phyloP scores from a whole-genome alignment of 2,113 vertebrate genomes.

The Embiotoca jacksoni region DNA sequence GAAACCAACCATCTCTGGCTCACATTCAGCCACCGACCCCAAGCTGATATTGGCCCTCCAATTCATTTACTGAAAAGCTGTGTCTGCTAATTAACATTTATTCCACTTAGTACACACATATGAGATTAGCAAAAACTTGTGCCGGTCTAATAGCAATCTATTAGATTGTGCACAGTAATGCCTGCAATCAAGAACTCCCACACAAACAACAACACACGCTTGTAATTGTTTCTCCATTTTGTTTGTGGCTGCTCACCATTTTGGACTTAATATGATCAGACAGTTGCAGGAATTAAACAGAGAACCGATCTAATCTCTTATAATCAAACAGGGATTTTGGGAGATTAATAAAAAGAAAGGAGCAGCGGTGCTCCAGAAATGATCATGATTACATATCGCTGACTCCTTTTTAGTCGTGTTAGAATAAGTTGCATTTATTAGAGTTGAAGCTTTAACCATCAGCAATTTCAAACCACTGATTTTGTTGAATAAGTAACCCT shows the following conservation, averaged over 20 bases:
- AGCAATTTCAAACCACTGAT: too few species aligned
- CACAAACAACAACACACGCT: too few species aligned
- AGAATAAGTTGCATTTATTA: not conserved
- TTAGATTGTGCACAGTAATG: too few species aligned
- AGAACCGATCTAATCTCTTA: slow-evolving; percentile 27
- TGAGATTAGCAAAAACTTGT: not conserved
- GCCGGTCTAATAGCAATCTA: too few species aligned
- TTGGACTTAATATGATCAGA: slow-evolving; percentile 9
- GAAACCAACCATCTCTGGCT: not conserved
- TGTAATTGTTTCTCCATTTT: not conserved
- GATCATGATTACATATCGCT: not conserved
- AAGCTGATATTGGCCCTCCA: not conserved
- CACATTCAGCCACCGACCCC: not conserved
- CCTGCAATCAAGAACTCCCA: too few species aligned
- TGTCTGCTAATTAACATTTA: not conserved
- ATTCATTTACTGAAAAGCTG: not conserved
- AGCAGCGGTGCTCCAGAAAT: not conserved
- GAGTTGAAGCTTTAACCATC: not conserved
- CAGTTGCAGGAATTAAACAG: slow-evolving; percentile 36
- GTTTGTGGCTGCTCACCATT: slow-evolving; percentile 16
- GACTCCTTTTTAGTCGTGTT: slow-evolving; percentile 25
- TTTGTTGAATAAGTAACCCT: not conserved
- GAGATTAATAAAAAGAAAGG: slow-evolving; percentile 27
- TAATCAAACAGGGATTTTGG: slow-evolving; percentile 11
- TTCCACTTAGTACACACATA: not conserved